Base-by-base conservation (phyloP, 2,888 invertebrate species). In the Leucophenga montana region DNA sequence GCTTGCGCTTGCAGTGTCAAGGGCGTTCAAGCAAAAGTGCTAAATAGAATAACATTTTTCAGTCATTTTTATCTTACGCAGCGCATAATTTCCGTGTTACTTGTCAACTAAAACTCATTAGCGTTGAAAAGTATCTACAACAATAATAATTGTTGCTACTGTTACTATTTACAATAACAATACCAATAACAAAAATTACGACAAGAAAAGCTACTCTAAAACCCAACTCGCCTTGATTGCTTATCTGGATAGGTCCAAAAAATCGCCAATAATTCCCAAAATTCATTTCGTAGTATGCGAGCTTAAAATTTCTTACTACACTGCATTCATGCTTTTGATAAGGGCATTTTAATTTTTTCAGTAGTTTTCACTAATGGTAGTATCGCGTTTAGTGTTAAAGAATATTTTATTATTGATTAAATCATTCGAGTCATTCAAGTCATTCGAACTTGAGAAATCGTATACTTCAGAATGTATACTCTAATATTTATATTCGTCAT, bases 271-370 rank as follows among this genome's bases (percentile, higher is more conserved):
- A 48, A 16, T n/a, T 3, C 48, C 48, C 27, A 27, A 27, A 48
- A 48, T 16, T 48, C 48, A 48, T 48, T 1, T 1, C 6, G 48
- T 48, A 48, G 48, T 16, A 14, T 3, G 48, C 48, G 27, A 27
- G 27, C 27, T 27, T 27, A 27, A 71, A 69, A 76, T 70, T 67
- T 77, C 76, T 73, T 76, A 72, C 31, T 72, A 78, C 66, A 77
- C 71, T 82, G 64, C 27, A 27, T 27, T 3, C 27, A 4, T 27
- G 27, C 27, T 27, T 27, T 4, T 3, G 27, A 2, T 3, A 27
- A 27, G 27, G 2, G 27, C 27, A 27, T 4, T 27, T 3, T 27
- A 27, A 27, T 2, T 27, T 27, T 27, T 2, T 27, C 27, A 27
- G 27, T 4, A 27, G 27, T 27, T 27, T 27, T 27, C 27, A 4